A percentile compares a stretch with the other conserved stretches of the same genome.
Evolutionary conservation across 2,888 invertebrate genomes (phyloP).

Genomic region (Mimumesa dahlbomi): DNA sequence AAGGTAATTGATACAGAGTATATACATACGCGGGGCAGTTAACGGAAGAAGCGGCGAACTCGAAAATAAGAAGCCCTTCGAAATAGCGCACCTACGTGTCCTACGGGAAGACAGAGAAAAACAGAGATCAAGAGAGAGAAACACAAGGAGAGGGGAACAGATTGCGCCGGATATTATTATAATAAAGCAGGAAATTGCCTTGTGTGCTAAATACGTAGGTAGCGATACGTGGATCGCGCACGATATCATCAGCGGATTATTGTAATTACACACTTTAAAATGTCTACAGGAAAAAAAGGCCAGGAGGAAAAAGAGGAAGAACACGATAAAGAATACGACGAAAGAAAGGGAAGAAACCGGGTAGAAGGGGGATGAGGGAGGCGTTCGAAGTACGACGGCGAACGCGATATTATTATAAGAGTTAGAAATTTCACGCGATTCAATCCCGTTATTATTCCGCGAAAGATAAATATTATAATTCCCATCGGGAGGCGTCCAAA

Average conservation of each 20-base stretch:
- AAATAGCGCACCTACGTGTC: conserved; percentile 73
- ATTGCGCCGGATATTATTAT: conserved; percentile 68
- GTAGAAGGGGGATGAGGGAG: too few relatives aligned
- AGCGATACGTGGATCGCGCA: conserved; percentile 54
- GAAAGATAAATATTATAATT: conserved; percentile 40
- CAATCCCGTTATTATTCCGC: conserved; percentile 41
- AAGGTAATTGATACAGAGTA: conserved; percentile 2
- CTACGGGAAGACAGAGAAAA: conserved; percentile 81
- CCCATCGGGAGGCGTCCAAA: background rate
- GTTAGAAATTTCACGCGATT: conserved; percentile 56
- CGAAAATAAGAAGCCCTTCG: conserved; percentile 48
- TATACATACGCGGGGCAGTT: conserved; percentile 10
- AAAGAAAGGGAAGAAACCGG: too few relatives aligned
- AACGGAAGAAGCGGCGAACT: conserved; percentile 50
- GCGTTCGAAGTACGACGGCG: too few relatives aligned
- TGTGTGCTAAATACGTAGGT: conserved; percentile 63
- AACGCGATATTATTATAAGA: conserved; percentile 52
- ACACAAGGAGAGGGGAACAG: conserved; percentile 82
- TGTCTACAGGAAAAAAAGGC: conserved; percentile 33
- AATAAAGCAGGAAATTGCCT: conserved; percentile 67
- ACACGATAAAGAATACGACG: conserved; percentile 32
- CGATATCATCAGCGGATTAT: conserved; percentile 66
- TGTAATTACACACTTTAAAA: conserved; percentile 57
- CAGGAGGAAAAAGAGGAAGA: too few relatives aligned
- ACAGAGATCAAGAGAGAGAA: too few relatives aligned